Conservation (phyloP, 1,140 invertebrate genomes). For the Leptoteleia sp. region DNA sequence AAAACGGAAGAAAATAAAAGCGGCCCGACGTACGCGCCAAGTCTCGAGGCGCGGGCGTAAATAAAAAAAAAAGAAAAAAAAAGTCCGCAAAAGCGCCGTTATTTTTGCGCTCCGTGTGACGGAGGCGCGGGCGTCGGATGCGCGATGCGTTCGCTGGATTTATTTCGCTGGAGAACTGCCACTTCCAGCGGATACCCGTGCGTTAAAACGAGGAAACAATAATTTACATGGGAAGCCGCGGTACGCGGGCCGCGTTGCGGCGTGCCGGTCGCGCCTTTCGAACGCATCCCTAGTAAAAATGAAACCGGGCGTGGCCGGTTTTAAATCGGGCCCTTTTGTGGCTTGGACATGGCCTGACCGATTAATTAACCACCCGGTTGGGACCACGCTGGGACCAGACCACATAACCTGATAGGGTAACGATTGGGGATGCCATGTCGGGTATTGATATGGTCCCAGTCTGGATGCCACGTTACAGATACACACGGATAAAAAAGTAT, state of each 20-base stretch:
- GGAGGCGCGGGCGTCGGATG: constrained; percentile 13
- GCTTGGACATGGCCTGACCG: too few relatives aligned
- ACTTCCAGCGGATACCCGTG: constrained; percentile 32
- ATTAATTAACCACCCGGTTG: too few relatives aligned
- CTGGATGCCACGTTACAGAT: too few relatives aligned
- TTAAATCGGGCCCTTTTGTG: too few relatives aligned
- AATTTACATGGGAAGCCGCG: constrained; percentile 17
- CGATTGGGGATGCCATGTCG: too few relatives aligned
- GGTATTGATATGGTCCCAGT: too few relatives aligned
- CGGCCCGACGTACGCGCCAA: constrained; percentile 15
- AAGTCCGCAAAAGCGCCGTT: constrained; percentile 29
- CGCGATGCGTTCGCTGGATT: constrained; percentile 36
- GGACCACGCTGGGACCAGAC: too few relatives aligned
- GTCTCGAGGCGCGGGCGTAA: constrained; percentile 30
- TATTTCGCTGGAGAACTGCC: constrained; percentile 37
- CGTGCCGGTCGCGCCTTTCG: neutral
- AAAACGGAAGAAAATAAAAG: constrained; percentile 39
- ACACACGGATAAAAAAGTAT: too few relatives aligned
- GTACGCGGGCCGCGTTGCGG: neutral
- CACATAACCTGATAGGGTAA: too few relatives aligned
- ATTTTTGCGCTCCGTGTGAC: constrained; percentile 38
- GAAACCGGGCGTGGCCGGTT: too few relatives aligned
- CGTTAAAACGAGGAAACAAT: constrained; percentile 41
- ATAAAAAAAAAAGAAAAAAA: too few relatives aligned
- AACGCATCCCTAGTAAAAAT: too few relatives aligned